Evolutionary conservation across 2,113 vertebrate genomes (phyloP).

Genomic region (Urocitellus parryii): DNA sequence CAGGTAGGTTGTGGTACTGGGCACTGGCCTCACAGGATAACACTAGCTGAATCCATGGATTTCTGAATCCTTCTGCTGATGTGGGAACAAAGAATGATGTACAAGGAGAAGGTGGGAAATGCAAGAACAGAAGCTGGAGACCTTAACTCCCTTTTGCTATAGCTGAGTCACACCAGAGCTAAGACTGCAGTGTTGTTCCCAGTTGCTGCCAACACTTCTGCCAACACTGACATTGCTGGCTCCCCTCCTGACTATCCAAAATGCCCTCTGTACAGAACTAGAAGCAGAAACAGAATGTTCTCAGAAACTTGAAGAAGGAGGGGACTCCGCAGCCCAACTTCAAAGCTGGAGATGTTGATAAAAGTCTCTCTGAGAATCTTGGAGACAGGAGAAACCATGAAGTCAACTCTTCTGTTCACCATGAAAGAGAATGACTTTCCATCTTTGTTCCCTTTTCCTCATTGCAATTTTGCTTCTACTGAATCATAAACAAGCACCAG

Average conservation of each 20-base stretch:
- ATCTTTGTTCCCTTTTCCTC: not conserved
- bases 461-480: not conserved
- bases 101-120: not conserved
- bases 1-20: not conserved
- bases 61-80: not conserved
- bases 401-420: not conserved
- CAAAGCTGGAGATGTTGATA: not conserved
- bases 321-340: not conserved
- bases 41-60: not conserved
- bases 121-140: not conserved
- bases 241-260: not conserved
- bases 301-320: not conserved
- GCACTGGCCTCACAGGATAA: not conserved
- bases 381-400: not conserved
- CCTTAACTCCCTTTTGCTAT: not conserved
- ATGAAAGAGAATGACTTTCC: not conserved
- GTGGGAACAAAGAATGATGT: not conserved
- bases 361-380: not conserved
- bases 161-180: not conserved
- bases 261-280: not conserved
- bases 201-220: not conserved
- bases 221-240: not conserved
- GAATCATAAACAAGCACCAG: not conserved
- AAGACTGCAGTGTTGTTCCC: not conserved
- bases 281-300: not conserved